Evolutionary conservation across 2,113 vertebrate genomes (phyloP), one percentile per base, ranked within the genome.

Genomic region (Mixornis gularis): DNA sequence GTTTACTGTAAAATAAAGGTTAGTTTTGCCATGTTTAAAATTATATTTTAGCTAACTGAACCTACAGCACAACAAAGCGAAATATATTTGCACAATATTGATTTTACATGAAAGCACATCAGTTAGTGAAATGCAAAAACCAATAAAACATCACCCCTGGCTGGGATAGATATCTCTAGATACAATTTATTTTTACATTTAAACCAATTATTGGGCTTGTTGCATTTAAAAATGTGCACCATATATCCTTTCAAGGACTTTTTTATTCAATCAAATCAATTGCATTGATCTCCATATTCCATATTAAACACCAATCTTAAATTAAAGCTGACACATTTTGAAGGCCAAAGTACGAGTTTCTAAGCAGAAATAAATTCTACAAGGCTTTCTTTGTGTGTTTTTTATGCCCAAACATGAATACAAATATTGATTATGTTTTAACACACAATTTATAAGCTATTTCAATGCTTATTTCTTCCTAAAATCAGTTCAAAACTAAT

Each of bases 31-130:
- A 46, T 19, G 44, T 93, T 94, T 90, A 89, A 97, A 97, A 95
- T 80, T 76, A 30, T 81, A 79, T 91, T 96, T 96, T 87, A 91
- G 79, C 63, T 91, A 95, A 80, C 79, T 72, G 78, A 95, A 92
- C 32, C 64, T 72, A 78, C n/a, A 86, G 62, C 40, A 93, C 90
- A 95, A 94, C 63, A 95, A 97, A 97, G 87, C 41, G 96, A 97
- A 97, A 95, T 93, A 92, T 87, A 96, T 97, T 97, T 96, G 88
- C 29, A 60, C 73, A 65, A 66, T 96, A 98, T 96, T 97, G 97
- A 97, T 97, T 97, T 97, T 95, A 83, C 96, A 96, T 97, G 96
- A 97, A 97, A 97, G 95, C 93, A 66, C 93, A 97, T 98, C 95
- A 97, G 96, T 96, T 97, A 97, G 96, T 93, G 91, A 97, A 96